phyloP scores from a whole-genome alignment of 2,888 invertebrate species.

The Hedychridium roseum region DNA sequence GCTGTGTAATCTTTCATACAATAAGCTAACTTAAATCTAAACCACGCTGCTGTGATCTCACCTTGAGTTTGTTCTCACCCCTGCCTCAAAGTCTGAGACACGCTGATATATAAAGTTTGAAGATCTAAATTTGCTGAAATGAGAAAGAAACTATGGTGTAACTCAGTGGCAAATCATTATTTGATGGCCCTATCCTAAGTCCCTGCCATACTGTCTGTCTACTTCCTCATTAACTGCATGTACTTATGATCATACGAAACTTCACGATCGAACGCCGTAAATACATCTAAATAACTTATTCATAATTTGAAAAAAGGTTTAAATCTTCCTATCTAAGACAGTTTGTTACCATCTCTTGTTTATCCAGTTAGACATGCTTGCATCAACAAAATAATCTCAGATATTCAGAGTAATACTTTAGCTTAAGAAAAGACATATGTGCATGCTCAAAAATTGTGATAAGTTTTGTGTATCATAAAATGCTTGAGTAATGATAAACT shows the following conservation, averaged over 20 bases:
- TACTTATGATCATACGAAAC: no score
- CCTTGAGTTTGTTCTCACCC: slow-evolving; percentile 67
- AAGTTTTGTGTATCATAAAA: no score
- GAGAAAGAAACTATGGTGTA: slow-evolving; percentile 64
- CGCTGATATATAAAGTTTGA: slow-evolving; percentile 68
- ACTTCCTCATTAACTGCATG: background rate
- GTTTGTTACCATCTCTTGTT: no score
- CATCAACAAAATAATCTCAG: no score
- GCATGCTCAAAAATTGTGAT: no score
- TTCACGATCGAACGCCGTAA: no score
- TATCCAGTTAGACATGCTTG: no score
- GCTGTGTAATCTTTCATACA: slow-evolving; percentile 56
- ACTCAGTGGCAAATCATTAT: slow-evolving; percentile 51
- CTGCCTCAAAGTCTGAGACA: slow-evolving; percentile 69
- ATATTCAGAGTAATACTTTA: no score
- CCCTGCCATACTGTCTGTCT: slow-evolving; percentile 61
- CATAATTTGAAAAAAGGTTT: background rate
- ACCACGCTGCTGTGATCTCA: slow-evolving; percentile 65
- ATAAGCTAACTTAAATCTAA: slow-evolving; percentile 60
- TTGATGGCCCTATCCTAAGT: slow-evolving; percentile 60
- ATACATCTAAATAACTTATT: slow-evolving; percentile 2
- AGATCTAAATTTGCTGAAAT: slow-evolving; percentile 70
- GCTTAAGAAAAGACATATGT: no score
- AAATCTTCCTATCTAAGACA: background rate
- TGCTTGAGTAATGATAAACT: no score